phyloP scores from a whole-genome alignment of 2,113 vertebrate genomes.

The Eubucco bourcierii region DNA sequence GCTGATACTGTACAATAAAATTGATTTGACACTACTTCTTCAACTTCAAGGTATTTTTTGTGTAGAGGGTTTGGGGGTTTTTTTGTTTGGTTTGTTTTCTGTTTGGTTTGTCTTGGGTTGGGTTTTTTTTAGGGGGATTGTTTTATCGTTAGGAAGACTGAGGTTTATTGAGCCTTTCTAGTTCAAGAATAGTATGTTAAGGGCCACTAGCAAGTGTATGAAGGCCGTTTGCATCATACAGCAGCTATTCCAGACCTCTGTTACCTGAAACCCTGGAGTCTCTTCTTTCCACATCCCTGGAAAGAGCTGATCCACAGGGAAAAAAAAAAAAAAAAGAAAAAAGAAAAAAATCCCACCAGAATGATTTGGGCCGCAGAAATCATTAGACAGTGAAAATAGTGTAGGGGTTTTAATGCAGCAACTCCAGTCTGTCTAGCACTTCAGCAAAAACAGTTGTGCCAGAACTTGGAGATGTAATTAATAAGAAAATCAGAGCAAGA shows the following conservation, averaged over 20 bases:
- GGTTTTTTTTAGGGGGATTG: not conserved
- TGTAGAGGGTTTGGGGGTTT: not conserved
- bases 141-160: not conserved
- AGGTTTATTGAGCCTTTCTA: not conserved
- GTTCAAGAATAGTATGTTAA: not conserved
- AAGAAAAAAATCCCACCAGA: not conserved
- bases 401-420: not conserved
- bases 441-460: not conserved
- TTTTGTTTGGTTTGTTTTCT: not conserved
- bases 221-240: not conserved
- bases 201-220: not conserved
- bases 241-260: not conserved
- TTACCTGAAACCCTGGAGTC: not conserved
- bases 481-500: not conserved
- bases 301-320: not conserved
- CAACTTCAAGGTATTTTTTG: not conserved
- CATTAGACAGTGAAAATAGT: not conserved
- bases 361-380: not conserved
- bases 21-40: not conserved
- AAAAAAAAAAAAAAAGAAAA: not conserved
- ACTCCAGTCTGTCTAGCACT: not conserved
- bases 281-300: not conserved
- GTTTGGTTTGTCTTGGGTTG: too few relatives aligned
- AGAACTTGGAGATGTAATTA: not conserved
- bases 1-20: not conserved